Percentiles rank a stretch among this genome's conserved stretches.
phyloP scores from a whole-genome alignment of 2,888 invertebrate species.

The Ptychoptera contaminata region DNA sequence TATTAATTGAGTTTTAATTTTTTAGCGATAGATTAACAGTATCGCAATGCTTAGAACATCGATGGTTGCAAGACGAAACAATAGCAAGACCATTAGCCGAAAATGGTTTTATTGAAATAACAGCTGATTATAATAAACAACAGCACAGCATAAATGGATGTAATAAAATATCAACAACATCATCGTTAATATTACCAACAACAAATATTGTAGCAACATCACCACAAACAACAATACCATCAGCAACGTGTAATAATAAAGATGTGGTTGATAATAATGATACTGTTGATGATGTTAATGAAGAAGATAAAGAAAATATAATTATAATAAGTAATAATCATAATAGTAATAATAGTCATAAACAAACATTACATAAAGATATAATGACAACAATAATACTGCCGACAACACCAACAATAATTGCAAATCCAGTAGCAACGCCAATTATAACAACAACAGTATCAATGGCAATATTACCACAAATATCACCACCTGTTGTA shows the following conservation, averaged over 20 bases:
- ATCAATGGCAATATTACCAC: neutral
- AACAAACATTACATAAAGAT: no score
- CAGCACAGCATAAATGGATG: neutral
- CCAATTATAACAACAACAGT: constrained; percentile 7
- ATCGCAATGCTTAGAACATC: constrained; percentile 75
- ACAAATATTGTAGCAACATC: constrained; percentile 8
- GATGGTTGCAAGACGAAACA: constrained; percentile 58
- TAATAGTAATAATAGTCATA: no score
- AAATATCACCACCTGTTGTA: constrained; percentile 11
- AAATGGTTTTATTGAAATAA: constrained; percentile 9
- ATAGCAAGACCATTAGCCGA: constrained; percentile 11
- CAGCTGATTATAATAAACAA: constrained; percentile 2
- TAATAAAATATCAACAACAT: neutral
- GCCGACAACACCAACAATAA: no score
- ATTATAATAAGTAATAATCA: constrained; percentile 2
- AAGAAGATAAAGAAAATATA: constrained; percentile 2
- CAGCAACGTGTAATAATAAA: constrained; percentile 8
- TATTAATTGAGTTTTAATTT: constrained; percentile 15
- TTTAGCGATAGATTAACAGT: constrained; percentile 77
- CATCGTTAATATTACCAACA: constrained; percentile 11
- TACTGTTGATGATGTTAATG: constrained; percentile 2
- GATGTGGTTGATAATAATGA: neutral
- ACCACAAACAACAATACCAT: constrained; percentile 8
- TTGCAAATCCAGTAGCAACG: constrained; percentile 8
- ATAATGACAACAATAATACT: no score